Evolutionary conservation across 2,888 invertebrate genomes (phyloP).

Genomic region (Hoplodrina ambigua): DNA sequence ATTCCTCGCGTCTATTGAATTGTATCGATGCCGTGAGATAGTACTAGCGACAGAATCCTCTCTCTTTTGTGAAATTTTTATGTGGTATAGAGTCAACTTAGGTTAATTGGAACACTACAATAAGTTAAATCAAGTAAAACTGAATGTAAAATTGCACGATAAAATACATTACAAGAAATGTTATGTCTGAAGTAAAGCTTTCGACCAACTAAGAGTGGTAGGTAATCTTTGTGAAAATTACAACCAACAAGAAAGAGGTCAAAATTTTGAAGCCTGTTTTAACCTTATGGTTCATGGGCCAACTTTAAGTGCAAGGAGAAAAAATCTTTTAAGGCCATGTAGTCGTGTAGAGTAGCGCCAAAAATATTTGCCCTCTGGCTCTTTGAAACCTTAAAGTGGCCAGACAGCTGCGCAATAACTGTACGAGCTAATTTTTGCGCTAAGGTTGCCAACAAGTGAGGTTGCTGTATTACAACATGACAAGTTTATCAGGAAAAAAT

Average conservation of each 20-base stretch:
- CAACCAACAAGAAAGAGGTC: background rate
- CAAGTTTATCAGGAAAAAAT: conserved; percentile 9
- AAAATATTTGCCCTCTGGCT: conserved; percentile 50
- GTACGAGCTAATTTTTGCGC: conserved; percentile 40
- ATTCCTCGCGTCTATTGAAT: conserved; percentile 73
- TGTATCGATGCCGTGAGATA: conserved; percentile 77
- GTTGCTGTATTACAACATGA: conserved; percentile 21
- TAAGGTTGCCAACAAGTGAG: conserved; percentile 27
- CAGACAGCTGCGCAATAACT: conserved; percentile 38
- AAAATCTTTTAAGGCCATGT: conserved; percentile 34
- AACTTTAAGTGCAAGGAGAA: conserved; percentile 37
- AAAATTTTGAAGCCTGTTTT: background rate
- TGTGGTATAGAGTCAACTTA: conserved; percentile 63
- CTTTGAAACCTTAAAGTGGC: conserved; percentile 26
- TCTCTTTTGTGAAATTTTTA: conserved; percentile 79
- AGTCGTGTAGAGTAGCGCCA: conserved; percentile 5
- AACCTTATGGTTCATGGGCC: conserved; percentile 37
- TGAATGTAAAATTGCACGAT: background rate
- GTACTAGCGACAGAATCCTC: conserved; percentile 71
- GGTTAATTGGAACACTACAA: conserved; percentile 31
- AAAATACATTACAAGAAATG: too few relatives aligned
- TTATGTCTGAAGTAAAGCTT: background rate
- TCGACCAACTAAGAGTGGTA: background rate
- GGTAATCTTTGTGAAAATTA: too few relatives aligned
- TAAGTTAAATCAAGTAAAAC: background rate